Conservation (phyloP, 1,140 invertebrate species). For the Drosophila prosaltans region DNA sequence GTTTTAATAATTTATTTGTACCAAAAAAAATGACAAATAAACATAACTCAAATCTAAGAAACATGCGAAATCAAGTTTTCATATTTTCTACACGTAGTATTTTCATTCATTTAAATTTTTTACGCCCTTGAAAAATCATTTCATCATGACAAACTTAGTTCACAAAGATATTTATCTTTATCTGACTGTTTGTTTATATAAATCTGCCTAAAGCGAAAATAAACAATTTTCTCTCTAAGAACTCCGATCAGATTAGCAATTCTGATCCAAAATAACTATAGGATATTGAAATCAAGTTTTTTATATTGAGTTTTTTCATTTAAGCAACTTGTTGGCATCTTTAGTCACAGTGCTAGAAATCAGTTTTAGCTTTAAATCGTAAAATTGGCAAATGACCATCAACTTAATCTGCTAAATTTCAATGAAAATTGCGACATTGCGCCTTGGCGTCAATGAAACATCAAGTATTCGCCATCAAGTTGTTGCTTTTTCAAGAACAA, state of each 20-base stretch:
- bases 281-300: too few species aligned
- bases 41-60: constrained; percentile 7
- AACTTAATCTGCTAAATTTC: background rate
- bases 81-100: constrained; percentile 18
- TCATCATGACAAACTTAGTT: background rate
- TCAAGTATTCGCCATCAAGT: background rate
- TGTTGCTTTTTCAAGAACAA: background rate
- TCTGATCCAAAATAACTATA: too few species aligned
- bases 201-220: too few species aligned
- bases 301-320: too few species aligned
- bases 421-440: background rate
- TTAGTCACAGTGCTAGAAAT: too few species aligned
- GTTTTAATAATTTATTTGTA: constrained; percentile 15
- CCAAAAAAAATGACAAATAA: constrained; percentile 14
- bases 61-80: constrained; percentile 11
- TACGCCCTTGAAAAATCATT: constrained; percentile 6
- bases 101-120: constrained; percentile 43
- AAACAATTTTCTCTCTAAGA: too few species aligned
- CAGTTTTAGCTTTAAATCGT: too few species aligned
- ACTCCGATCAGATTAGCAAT: too few species aligned
- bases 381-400: too few species aligned
- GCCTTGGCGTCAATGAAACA: background rate
- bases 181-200: too few species aligned
- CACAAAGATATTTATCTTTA: too few species aligned
- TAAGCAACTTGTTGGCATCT: too few species aligned